These are phyloP conservation scores for Lottia gigantea DNA, from an alignment of 2,888 invertebrate genomes.

Conservation along the genomic window DNA sequence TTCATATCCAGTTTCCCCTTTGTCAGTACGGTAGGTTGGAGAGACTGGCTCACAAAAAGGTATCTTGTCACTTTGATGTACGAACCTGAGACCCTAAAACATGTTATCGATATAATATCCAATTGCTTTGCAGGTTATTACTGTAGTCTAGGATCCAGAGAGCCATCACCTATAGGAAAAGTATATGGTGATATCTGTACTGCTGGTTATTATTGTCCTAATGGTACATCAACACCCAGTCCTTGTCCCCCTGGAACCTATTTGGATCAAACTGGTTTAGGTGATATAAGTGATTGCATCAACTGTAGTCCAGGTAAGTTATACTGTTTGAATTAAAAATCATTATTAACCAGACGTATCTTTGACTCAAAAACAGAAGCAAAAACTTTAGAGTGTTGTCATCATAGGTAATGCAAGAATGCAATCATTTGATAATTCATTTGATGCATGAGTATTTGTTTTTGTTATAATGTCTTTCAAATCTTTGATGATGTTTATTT, in stretches of 20 bases:
- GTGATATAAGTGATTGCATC: conserved; percentile 53
- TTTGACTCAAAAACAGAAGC: no score
- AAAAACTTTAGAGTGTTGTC: no score
- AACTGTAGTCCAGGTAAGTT: conserved; percentile 54
- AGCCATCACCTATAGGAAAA: conserved; percentile 48
- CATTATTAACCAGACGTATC: neutral
- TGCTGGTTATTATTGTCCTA: conserved; percentile 62
- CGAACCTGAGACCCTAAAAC: no score
- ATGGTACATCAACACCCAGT: conserved; percentile 52
- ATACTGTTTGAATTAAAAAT: neutral
- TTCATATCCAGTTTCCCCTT: no score
- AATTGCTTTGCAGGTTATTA: conserved; percentile 49
- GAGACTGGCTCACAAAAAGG: no score
- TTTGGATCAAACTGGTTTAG: conserved; percentile 45
- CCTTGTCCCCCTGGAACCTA: conserved; percentile 63
- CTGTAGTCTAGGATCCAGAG: conserved; percentile 50
- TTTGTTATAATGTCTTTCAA: neutral
- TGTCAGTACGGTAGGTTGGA: no score
- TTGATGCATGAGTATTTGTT: neutral
- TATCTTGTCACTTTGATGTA: no score
- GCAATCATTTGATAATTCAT: no score
- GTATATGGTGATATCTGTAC: conserved; percentile 56
- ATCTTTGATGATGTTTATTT: conserved; percentile 1
- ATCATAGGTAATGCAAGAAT: no score
- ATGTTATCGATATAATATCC: no score